phyloP scores from a whole-genome alignment of 2,888 invertebrate genomes.

The Horisme vitalbata region DNA sequence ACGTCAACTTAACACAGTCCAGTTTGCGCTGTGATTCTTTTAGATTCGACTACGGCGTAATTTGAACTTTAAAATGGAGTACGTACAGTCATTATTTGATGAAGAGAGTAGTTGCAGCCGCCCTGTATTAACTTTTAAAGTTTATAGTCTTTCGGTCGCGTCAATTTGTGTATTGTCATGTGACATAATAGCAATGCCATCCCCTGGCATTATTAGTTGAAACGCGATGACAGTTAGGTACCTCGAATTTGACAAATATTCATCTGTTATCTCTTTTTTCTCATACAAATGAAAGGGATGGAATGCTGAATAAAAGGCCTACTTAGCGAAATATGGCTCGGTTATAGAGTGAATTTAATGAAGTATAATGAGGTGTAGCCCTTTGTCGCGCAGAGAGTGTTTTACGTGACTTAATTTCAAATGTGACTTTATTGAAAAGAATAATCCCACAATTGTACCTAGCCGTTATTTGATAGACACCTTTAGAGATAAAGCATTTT shows the following conservation, averaged over 20 bases:
- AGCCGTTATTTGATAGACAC: neutral
- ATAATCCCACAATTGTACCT: neutral
- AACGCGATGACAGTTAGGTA: slow-evolving; percentile 71
- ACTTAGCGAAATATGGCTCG: slow-evolving; percentile 68
- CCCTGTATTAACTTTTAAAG: slow-evolving; percentile 71
- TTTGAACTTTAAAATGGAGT: neutral
- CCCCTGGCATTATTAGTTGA: slow-evolving; percentile 77
- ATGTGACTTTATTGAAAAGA: slow-evolving; percentile 56
- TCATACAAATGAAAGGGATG: slow-evolving; percentile 39
- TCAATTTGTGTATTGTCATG: slow-evolving; percentile 82
- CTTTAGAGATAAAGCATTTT: too few relatives aligned
- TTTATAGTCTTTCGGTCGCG: slow-evolving; percentile 78
- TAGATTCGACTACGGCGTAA: neutral
- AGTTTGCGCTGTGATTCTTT: slow-evolving; percentile 16
- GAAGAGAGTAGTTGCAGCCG: slow-evolving; percentile 21
- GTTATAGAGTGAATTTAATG: slow-evolving; percentile 74
- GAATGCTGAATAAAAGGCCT: slow-evolving; percentile 58
- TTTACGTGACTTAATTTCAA: slow-evolving; percentile 57
- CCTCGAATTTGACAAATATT: slow-evolving; percentile 60
- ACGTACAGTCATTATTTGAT: slow-evolving; percentile 25
- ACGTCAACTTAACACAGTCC: slow-evolving; percentile 15
- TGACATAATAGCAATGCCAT: slow-evolving; percentile 79
- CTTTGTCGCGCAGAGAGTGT: slow-evolving; percentile 53
- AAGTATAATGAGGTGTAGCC: slow-evolving; percentile 66
- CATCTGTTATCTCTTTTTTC: slow-evolving; percentile 37